phyloP scores from a whole-genome alignment of 2,113 vertebrate genomes.

The Stigmatopora nigra region DNA sequence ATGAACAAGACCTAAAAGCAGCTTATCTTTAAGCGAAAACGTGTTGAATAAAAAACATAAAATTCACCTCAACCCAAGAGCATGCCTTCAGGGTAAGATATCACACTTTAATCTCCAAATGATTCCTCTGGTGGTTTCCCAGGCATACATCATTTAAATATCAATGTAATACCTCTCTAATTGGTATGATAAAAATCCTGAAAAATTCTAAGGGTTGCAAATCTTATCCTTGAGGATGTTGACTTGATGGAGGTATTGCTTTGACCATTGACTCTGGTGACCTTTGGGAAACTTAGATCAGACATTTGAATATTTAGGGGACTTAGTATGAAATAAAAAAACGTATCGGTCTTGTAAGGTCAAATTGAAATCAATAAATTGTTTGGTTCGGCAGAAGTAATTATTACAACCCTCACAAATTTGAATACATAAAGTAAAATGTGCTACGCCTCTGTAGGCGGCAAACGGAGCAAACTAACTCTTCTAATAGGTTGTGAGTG shows the following conservation, averaged over 20 bases:
- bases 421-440: no score
- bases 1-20: background rate
- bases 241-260: background rate
- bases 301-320: background rate
- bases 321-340: background rate
- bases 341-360: no score
- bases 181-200: background rate
- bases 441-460: no score
- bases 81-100: background rate
- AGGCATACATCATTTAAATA: background rate
- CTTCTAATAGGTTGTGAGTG: no score
- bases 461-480: no score
- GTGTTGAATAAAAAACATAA: background rate
- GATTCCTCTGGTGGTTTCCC: background rate
- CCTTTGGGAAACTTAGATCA: background rate
- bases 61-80: background rate
- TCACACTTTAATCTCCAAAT: background rate
- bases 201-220: background rate
- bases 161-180: background rate
- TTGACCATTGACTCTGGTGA: background rate
- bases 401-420: no score
- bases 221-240: background rate
- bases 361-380: no score
- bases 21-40: background rate
- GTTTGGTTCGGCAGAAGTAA: no score